A percentile compares a stretch with the other conserved stretches of the same genome.
Evolutionary conservation across 2,888 invertebrate species (phyloP).

Genomic region (Atethmia centrago): DNA sequence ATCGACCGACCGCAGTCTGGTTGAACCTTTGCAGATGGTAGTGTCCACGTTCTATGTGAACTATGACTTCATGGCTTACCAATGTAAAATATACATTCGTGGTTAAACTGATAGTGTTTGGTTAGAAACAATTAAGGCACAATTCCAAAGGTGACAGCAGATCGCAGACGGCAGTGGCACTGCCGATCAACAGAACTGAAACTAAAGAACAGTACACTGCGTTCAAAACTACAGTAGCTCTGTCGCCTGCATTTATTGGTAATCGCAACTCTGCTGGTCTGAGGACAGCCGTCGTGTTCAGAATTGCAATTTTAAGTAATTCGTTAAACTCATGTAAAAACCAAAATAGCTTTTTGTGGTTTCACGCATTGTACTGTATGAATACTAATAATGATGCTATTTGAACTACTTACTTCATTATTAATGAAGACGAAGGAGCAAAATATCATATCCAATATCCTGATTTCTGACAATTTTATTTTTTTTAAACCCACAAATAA

Average conservation of each 20-base stretch:
- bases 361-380: too few species aligned
- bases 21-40: neutral
- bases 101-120: neutral
- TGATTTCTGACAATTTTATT: rapidly evolving
- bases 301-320: neutral
- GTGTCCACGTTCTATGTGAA: neutral
- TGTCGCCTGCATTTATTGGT: neutral
- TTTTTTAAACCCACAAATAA: neutral
- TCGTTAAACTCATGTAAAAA: neutral
- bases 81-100: neutral
- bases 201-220: neutral
- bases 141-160: too few species aligned
- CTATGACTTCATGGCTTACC: neutral
- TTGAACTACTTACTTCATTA: neutral
- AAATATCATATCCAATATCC: neutral
- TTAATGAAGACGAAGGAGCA: neutral
- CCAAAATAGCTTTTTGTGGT: neutral
- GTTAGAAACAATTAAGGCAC: neutral
- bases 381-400: neutral
- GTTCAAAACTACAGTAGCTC: neutral
- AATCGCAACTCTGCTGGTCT: neutral
- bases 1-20: neutral
- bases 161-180: neutral
- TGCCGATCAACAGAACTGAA: neutral
- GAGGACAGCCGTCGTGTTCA: neutral